Conservation (phyloP, 1,140 invertebrate species). For the Danaus plexippus region DNA sequence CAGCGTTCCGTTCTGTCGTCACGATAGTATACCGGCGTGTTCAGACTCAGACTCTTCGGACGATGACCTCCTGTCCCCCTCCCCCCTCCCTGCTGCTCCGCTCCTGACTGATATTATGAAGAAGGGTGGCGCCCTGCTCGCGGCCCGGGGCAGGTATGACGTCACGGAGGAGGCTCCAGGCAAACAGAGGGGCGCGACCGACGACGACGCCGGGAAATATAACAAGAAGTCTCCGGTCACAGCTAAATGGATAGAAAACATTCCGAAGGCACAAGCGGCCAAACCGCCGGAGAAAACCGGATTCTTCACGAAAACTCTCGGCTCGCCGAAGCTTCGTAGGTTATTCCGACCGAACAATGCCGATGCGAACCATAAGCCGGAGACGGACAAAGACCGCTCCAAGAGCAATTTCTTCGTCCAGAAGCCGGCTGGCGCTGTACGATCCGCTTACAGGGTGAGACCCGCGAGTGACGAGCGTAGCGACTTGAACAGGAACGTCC, state of each 20-base stretch:
- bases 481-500: conserved; percentile 26
- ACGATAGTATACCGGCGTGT: conserved; percentile 47
- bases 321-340: conserved; percentile 62
- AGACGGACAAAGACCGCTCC: conserved; percentile 39
- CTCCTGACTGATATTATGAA: conserved; percentile 40
- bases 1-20: conserved; percentile 41
- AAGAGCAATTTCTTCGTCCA: conserved; percentile 60
- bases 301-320: conserved; percentile 57
- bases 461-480: conserved; percentile 32
- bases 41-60: conserved; percentile 44
- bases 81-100: conserved; percentile 29
- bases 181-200: conserved; percentile 30
- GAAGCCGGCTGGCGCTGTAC: conserved; percentile 36
- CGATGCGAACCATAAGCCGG: conserved; percentile 36
- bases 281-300: conserved; percentile 42
- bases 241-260: conserved; percentile 36
- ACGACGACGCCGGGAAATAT: conserved; percentile 30
- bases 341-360: conserved; percentile 50
- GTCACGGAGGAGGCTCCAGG: conserved; percentile 35
- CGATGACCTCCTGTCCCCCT: conserved; percentile 34
- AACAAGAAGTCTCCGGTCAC: conserved; percentile 39
- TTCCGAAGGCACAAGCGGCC: conserved; percentile 30
- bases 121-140: conserved; percentile 39
- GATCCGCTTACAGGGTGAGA: conserved; percentile 38
- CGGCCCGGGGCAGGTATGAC: conserved; percentile 48